Conservation (phyloP, 1,140 invertebrate species). For the Meloidogyne chitwoodi region DNA sequence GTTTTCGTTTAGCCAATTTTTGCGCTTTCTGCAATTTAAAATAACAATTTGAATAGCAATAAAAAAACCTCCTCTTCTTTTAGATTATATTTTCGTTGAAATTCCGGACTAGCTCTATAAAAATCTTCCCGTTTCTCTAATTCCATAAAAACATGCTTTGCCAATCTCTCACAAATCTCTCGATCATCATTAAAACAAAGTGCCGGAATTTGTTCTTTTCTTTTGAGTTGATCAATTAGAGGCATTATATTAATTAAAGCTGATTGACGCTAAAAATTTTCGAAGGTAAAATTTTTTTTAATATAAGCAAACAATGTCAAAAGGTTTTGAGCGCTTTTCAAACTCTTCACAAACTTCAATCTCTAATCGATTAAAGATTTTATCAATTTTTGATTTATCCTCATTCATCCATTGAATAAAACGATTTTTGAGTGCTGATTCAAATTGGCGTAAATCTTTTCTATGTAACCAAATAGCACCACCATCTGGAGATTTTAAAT, state of each 20-base stretch:
- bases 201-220: constrained; percentile 48
- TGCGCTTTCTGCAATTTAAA: constrained; percentile 42
- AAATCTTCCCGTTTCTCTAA: constrained; percentile 35
- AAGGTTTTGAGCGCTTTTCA: constrained; percentile 48
- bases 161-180: constrained; percentile 52
- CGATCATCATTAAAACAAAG: constrained; percentile 59
- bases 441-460: constrained; percentile 40
- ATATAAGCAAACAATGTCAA: constrained; percentile 51
- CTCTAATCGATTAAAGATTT: constrained; percentile 42
- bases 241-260: constrained; percentile 52
- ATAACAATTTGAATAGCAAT: neutral
- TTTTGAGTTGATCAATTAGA: constrained; percentile 50
- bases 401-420: constrained; percentile 55
- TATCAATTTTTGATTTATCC: constrained; percentile 49
- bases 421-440: constrained; percentile 49
- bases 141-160: constrained; percentile 45
- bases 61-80: constrained; percentile 45
- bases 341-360: constrained; percentile 50
- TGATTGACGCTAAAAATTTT: constrained; percentile 30
- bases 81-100: constrained; percentile 48
- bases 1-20: constrained; percentile 51
- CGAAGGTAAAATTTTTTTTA: neutral
- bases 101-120: constrained; percentile 46
- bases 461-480: constrained; percentile 51
- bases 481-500: neutral